Percentiles rank a stretch among this genome's conserved stretches.
Conservation (phyloP, 2,113 vertebrate genomes). For the Myrmophylax atrothorax region DNA sequence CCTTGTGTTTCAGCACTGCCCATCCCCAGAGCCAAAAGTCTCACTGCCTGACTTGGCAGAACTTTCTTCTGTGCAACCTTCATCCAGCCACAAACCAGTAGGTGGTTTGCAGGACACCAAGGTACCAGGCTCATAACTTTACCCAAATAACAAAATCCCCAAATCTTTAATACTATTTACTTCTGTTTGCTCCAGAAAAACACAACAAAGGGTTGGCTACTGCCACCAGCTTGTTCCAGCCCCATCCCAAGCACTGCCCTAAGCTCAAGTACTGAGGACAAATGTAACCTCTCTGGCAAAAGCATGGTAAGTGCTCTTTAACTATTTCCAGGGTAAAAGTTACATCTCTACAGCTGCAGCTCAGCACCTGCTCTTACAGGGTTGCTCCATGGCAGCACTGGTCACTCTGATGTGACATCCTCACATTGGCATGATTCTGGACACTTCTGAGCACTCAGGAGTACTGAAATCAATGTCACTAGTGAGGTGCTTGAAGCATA, state of each 20-base stretch:
- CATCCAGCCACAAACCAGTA: not conserved
- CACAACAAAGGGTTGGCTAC: not conserved
- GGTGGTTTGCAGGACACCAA: not conserved
- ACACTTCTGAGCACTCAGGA: not conserved
- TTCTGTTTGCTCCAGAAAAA: not conserved
- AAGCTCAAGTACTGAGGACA: not conserved
- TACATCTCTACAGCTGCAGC: not conserved
- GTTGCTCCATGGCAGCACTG: not conserved
- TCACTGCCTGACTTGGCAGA: not conserved
- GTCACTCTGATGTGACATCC: not conserved
- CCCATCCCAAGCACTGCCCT: not conserved
- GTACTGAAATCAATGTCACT: not conserved
- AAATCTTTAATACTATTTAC: not conserved
- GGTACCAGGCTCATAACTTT: not conserved
- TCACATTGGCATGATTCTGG: fast-evolving
- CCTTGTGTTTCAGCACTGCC: not conserved
- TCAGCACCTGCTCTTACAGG: not conserved
- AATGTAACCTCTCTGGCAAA: fast-evolving
- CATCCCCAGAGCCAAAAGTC: not conserved
- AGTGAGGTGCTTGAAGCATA: not conserved
- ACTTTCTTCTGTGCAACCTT: not conserved
- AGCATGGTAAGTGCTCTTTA: not conserved
- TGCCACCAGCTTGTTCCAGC: not conserved
- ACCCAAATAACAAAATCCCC: not conserved
- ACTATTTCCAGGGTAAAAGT: not conserved